Evolutionary conservation across 2,797 vertebrate species (phyloP), one percentile per base, ranked within the genome.

Genomic region (Numenius phaeopus): DNA sequence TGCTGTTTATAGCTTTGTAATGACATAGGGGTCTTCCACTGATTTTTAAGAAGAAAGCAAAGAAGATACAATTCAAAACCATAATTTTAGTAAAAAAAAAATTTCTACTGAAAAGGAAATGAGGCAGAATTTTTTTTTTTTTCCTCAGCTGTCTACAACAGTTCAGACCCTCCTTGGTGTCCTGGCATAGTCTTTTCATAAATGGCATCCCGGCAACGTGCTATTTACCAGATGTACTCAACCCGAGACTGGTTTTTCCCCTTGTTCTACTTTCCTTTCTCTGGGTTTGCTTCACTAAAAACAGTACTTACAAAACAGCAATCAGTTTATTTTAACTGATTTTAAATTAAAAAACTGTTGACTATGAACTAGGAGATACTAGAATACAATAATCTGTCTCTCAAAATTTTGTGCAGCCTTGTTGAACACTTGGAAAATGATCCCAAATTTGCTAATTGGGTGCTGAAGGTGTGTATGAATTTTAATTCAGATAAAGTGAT

Each of bases 11-110:
- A 37, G 18, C 29, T 54, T n/a, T 39, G 22, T 73, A 80, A 81
- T 89, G 81, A 86, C 14, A 46, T 8, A 49, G 62, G 30, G 46
- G 22, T 73, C 49, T 16, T 93, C 27, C 14, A 62, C 14, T 90
- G 57, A 78, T 88, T 89, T 89, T 82, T 58, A 85, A 79, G 70
- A 83, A 58, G 75, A 67, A 89, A 92, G 62, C 55, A 73, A 62
- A 47, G 44, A 73, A 7, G 27, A 17, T 32, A 64, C 44, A 85
- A 90, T 46, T 34, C 7, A 26, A 42, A 81, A 59, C 24, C 9
- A 52, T 20, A 55, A 61, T 67, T 95, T 75, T 20, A 71, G 27
- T 32, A 22, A 27, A 66, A n/a, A n/a, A n/a, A n/a, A n/a, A n/a
- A n/a, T n/a, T 90, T 59, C 18, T 81, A 2, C 75, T 67, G 76